Conservation (phyloP, 2,797 vertebrate genomes). For the Odontamblyopus lacepedii region DNA sequence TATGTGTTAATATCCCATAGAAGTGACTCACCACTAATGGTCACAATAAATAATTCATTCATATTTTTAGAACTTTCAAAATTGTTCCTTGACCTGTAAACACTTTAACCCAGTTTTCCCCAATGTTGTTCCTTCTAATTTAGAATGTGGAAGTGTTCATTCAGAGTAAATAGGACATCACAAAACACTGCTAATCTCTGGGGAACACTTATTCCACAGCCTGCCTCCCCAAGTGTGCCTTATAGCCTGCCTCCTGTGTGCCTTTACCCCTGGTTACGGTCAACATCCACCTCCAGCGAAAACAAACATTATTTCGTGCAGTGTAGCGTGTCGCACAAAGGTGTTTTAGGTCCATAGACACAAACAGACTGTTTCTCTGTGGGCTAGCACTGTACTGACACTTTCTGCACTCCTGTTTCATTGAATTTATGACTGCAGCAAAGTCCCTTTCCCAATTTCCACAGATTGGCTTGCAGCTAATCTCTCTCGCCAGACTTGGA, state of each 20-base stretch:
- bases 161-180: conserved; percentile 51
- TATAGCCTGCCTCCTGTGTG: conserved; percentile 57
- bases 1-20: too few relatives aligned
- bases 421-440: conserved; percentile 71
- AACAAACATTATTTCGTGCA: conserved; percentile 28
- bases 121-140: conserved; percentile 30
- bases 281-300: conserved; percentile 46
- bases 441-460: conserved; percentile 61
- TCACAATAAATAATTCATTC: neutral
- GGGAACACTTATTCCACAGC: conserved; percentile 54
- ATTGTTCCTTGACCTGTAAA: neutral
- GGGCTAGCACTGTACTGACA: conserved; percentile 26
- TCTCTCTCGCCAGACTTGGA: conserved; percentile 62
- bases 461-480: conserved; percentile 67
- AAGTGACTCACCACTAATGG: too few relatives aligned
- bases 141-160: conserved; percentile 34
- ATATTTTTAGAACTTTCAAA: neutral
- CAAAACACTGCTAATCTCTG: conserved; percentile 29
- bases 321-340: conserved; percentile 21
- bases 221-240: conserved; percentile 50
- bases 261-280: conserved; percentile 57
- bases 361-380: conserved; percentile 6
- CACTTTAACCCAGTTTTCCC: conserved; percentile 6
- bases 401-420: conserved; percentile 56
- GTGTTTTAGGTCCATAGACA: conserved; percentile 9